Conservation (phyloP, 2,113 vertebrate genomes). For the Vidua macroura region DNA sequence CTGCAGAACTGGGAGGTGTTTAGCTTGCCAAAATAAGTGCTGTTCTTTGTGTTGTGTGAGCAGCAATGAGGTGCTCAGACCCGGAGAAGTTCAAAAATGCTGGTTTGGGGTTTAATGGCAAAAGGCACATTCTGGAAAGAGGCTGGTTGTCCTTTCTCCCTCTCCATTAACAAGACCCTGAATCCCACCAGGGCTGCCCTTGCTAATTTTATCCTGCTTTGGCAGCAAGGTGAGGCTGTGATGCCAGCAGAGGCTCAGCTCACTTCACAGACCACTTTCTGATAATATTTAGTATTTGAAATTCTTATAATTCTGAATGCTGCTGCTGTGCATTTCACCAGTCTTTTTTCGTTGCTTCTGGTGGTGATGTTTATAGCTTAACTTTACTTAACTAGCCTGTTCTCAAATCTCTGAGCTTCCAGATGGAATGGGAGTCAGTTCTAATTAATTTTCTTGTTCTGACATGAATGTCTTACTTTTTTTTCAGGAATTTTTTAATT, state of each 20-base stretch:
- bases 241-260: neutral
- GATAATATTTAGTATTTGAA: neutral
- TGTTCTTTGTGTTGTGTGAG: neutral
- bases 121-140: neutral
- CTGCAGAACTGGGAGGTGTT: neutral
- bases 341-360: neutral
- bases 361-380: neutral
- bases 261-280: neutral
- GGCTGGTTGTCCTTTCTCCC: neutral
- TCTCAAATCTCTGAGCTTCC: neutral
- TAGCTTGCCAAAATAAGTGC: neutral
- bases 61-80: neutral
- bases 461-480: neutral
- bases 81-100: rapidly evolving
- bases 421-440: neutral
- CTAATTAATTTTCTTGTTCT: neutral
- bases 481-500: neutral
- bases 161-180: neutral
- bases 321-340: neutral
- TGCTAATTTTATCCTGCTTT: neutral
- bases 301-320: neutral
- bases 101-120: neutral
- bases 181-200: neutral
- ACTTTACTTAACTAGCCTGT: neutral
- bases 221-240: neutral